These are phyloP conservation scores for Drosophila vallismaia DNA, from an alignment of 2,888 invertebrate genomes.

Conservation along the genomic window DNA sequence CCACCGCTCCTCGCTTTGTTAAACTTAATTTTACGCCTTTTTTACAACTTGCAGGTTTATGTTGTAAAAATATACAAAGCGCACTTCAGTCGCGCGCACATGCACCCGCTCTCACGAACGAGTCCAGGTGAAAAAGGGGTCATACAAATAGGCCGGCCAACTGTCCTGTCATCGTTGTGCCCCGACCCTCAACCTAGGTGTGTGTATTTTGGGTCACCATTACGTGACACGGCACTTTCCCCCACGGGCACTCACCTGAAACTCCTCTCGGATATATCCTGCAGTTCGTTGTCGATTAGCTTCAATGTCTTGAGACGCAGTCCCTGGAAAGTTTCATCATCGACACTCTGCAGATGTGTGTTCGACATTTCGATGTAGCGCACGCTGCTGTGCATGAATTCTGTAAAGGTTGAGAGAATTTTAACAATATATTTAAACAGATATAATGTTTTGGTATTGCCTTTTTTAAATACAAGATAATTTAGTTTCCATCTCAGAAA, in stretches of 20 bases:
- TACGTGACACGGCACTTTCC: conserved; percentile 56
- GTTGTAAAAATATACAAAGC: conserved; percentile 58
- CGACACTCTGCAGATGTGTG: conserved; percentile 91
- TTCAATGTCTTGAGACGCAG: conserved; percentile 91
- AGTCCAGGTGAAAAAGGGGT: conserved; percentile 33
- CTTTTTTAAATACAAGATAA: neutral
- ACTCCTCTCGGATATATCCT: conserved; percentile 91
- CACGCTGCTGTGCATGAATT: conserved; percentile 91
- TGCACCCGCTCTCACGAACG: conserved; percentile 1
- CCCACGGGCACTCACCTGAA: conserved; percentile 87
- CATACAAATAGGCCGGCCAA: conserved; percentile 50
- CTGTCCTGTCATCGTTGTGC: conserved; percentile 63
- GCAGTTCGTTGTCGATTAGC: conserved; percentile 92
- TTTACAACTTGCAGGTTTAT: conserved; percentile 77
- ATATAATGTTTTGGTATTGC: no score
- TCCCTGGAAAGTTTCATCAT: conserved; percentile 91
- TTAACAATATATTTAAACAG: no score
- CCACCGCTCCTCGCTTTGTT: conserved; percentile 58
- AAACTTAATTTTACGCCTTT: conserved; percentile 78
- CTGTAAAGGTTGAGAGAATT: conserved; percentile 84
- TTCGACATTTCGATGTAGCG: conserved; percentile 93
- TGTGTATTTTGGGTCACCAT: conserved; percentile 48
- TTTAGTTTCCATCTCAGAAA: no score
- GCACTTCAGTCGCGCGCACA: conserved; percentile 12
- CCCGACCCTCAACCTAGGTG: conserved; percentile 13